Evolutionary conservation across 2,113 vertebrate genomes (phyloP), one percentile per base, ranked within the genome.

Genomic region (Scomber scombrus): DNA sequence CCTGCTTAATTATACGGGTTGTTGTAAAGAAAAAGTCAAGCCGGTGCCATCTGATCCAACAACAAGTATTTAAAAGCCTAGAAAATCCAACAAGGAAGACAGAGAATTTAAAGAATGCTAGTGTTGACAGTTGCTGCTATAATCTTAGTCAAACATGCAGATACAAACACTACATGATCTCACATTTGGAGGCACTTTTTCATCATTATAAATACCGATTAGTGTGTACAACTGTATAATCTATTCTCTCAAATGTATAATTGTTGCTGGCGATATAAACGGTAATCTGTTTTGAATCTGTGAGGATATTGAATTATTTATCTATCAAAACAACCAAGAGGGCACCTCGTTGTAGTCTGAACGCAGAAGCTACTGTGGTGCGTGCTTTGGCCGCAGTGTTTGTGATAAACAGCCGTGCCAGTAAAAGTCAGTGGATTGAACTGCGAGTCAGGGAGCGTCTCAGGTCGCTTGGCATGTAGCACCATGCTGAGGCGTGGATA

Each of bases 391-490:
- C 77, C 19, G 13, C 23, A 3, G 50, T 64, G 78, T 66, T 65
- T 74, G 74, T 78, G 71, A 77, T 85, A 78, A 86, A 86, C 85
- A 89, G 78, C 21, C 63, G 21, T 29, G 15, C n/a, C 83, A 85
- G 85, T 89, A 88, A 85, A 89, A 89, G 84, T 68, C 87, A 84
- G 77, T 2, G 58, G 56, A 77, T 84, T 78, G 63, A 73, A 83
- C 84, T 82, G 72, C 80, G 71, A 88, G 85, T 87, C 89, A 88
- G 87, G 79, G 90, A 87, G 86, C 85, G 90, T 92, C 89, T 93
- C 91, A 91, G 91, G 93, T 92, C 91, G 86, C 84, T 86, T 87
- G 88, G 90, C 90, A 89, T 88, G 86, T 85, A 84, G 88, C 90
- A 84, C 87, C 80, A 87, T 68, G 86, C 89, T 68, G 81, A 85